These are phyloP conservation scores for Trichonephila inaurata DNA, from an alignment of 1,140 invertebrate species.

Conservation along the genomic window DNA sequence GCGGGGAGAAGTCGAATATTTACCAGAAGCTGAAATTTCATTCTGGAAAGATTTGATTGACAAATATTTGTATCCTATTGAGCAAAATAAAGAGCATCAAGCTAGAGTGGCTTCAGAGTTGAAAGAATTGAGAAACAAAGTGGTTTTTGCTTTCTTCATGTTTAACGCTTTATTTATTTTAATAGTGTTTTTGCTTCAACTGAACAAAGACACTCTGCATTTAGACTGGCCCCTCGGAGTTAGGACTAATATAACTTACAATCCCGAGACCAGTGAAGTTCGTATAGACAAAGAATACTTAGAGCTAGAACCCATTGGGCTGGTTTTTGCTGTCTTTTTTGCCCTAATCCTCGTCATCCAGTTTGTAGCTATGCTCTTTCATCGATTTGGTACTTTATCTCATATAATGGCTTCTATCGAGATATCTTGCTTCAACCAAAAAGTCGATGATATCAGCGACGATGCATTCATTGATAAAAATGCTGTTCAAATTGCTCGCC, in stretches of 20 bases:
- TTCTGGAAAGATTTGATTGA: constrained; percentile 96
- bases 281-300: constrained; percentile 79
- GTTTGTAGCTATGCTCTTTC: constrained; percentile 82
- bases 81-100: constrained; percentile 79
- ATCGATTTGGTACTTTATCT: constrained; percentile 94
- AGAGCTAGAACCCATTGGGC: constrained; percentile 80
- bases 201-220: constrained; percentile 80
- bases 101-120: constrained; percentile 78
- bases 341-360: constrained; percentile 82
- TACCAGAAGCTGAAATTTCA: constrained; percentile 89
- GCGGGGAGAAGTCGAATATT: constrained; percentile 92
- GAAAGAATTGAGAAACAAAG: constrained; percentile 79
- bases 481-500: constrained; percentile 95
- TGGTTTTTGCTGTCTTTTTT: constrained; percentile 82
- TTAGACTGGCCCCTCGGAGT: constrained; percentile 79
- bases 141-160: constrained; percentile 79
- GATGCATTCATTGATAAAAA: constrained; percentile 94
- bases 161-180: constrained; percentile 79
- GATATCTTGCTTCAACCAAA: constrained; percentile 86
- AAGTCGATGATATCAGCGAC: constrained; percentile 92
- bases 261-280: constrained; percentile 78
- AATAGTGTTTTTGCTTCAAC: constrained; percentile 79
- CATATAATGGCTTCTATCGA: constrained; percentile 88
- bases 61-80: constrained; percentile 79
- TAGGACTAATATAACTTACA: constrained; percentile 78